A percentile compares a stretch with the other conserved stretches of the same genome.
Evolutionary conservation across 2,888 invertebrate species (phyloP).

Genomic region (Pseudococcus viburni): DNA sequence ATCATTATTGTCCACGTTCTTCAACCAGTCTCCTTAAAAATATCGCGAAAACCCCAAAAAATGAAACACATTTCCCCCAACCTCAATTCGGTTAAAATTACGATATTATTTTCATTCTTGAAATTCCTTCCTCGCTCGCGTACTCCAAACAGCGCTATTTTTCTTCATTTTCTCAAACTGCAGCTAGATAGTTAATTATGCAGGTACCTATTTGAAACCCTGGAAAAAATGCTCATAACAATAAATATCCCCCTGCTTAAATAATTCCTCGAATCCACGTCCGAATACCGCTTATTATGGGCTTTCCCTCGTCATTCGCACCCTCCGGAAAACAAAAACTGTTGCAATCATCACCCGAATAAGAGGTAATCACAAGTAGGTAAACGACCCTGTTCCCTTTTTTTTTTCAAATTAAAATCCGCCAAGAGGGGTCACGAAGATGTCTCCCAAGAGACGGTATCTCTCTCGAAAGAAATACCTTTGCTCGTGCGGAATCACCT

Average conservation of each 20-base stretch:
- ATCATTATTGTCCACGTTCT: too few species aligned
- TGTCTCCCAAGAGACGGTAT: not conserved
- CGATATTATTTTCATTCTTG: too few species aligned
- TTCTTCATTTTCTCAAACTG: too few species aligned
- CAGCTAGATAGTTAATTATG: too few species aligned
- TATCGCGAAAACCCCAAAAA: too few species aligned
- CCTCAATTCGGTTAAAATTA: too few species aligned
- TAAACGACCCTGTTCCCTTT: not conserved
- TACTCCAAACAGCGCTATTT: too few species aligned
- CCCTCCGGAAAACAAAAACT: not conserved
- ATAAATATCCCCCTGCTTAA: not conserved
- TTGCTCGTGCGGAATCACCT: not conserved
- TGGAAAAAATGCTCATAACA: too few species aligned
- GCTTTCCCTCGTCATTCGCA: not conserved
- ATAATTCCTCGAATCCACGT: not conserved
- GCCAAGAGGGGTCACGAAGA: constrained; percentile 4
- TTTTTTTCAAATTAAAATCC: constrained; percentile 19
- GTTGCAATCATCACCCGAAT: not conserved
- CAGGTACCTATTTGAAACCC: too few species aligned
- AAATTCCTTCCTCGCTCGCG: too few species aligned
- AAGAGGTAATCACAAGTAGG: not conserved
- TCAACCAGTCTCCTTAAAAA: too few species aligned
- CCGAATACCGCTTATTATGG: not conserved
- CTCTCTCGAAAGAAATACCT: not conserved
- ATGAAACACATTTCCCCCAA: too few species aligned